phyloP scores from a whole-genome alignment of 2,888 invertebrate genomes.

The Ametastegia equiseti region DNA sequence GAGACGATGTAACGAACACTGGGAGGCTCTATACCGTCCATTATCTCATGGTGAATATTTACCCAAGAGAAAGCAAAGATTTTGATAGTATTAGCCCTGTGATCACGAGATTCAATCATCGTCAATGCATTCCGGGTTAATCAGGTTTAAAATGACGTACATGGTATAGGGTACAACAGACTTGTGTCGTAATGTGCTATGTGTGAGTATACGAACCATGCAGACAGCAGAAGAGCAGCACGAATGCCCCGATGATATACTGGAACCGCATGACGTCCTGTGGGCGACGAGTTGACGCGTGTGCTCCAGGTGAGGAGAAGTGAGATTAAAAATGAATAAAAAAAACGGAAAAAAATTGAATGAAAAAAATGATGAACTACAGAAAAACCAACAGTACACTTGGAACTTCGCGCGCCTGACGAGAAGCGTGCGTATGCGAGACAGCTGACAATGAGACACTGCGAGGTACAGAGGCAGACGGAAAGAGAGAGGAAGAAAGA shows the following conservation, averaged over 20 bases:
- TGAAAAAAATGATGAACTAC: too few species aligned
- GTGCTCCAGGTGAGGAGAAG: conserved; percentile 3
- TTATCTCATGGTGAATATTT: not conserved
- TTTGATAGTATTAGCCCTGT: too few species aligned
- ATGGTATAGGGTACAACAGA: not conserved
- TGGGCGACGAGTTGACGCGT: not conserved
- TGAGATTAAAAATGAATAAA: conserved; percentile 7
- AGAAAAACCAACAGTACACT: conserved; percentile 36
- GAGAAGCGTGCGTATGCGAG: not conserved
- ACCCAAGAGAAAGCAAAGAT: not conserved
- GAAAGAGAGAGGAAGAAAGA: conserved; percentile 30
- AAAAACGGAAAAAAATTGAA: not conserved
- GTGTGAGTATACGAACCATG: conserved; percentile 26
- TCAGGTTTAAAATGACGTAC: not conserved
- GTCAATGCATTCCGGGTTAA: not conserved
- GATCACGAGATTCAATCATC: not conserved
- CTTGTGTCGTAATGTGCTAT: not conserved
- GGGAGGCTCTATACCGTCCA: not conserved
- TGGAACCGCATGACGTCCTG: conserved; percentile 35
- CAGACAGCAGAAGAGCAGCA: conserved; percentile 37
- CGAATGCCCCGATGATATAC: conserved; percentile 32
- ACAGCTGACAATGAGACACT: conserved; percentile 23
- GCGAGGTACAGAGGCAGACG: not conserved
- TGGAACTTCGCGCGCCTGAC: conserved; percentile 33
- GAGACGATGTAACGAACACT: not conserved